Evolutionary conservation across 1,140 invertebrate genomes (phyloP).

Genomic region (Xylocopa sonorina): DNA sequence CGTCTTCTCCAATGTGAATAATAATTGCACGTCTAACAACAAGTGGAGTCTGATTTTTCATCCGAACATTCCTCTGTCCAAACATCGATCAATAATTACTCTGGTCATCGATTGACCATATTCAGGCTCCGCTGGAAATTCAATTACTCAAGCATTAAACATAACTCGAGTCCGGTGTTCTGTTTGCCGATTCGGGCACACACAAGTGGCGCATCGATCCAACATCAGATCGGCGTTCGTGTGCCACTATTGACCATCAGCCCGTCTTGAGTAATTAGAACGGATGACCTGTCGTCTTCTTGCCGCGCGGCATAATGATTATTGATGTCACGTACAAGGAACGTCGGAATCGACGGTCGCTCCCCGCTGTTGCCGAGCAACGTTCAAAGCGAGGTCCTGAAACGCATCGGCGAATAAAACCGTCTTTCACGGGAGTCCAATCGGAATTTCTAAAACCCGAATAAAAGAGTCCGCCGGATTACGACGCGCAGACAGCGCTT

Average conservation of each 20-base stretch:
- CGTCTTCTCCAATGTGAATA: too few relatives aligned
- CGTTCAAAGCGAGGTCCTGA: not conserved
- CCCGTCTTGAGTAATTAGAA: slow-evolving; percentile 64
- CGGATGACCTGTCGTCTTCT: slow-evolving; percentile 54
- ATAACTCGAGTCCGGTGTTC: slow-evolving; percentile 40
- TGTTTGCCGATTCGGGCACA: slow-evolving; percentile 7
- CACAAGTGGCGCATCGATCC: slow-evolving; percentile 41
- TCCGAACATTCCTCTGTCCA: not conserved
- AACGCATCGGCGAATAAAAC: not conserved
- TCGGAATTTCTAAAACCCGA: not conserved
- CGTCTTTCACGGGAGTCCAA: too few relatives aligned
- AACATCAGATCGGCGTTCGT: slow-evolving; percentile 19
- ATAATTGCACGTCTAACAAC: too few relatives aligned
- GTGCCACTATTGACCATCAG: slow-evolving; percentile 48
- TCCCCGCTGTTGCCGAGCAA: not conserved
- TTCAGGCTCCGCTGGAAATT: slow-evolving; percentile 38
- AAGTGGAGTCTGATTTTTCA: too few relatives aligned
- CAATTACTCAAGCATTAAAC: slow-evolving; percentile 45
- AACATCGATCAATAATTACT: not conserved
- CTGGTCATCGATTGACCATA: not conserved
- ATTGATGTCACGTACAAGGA: slow-evolving; percentile 32
- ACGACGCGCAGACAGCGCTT: not conserved
- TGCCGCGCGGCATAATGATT: slow-evolving; percentile 46
- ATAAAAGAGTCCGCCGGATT: not conserved
- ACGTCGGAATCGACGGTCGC: slow-evolving; percentile 2